Base-by-base conservation (phyloP, 2,113 vertebrate species). In the Xyrauchen texanus region DNA sequence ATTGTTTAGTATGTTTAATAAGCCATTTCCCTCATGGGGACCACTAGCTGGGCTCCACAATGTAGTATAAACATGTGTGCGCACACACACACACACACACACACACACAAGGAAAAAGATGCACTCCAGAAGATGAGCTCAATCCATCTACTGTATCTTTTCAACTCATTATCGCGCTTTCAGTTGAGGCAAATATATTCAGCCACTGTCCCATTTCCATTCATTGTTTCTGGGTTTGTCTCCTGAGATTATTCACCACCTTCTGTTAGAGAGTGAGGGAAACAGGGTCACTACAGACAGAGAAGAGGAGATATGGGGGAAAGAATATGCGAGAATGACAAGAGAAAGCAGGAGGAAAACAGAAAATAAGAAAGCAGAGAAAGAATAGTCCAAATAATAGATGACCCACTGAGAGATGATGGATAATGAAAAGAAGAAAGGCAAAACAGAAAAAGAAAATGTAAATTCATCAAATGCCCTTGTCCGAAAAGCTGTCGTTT, bases 131-230 rank as follows among this genome's bases (percentile, higher is more conserved):
- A 67, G 34, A n/a, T 75, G 78, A 86, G 80, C 81, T 74, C 68
- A 72, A 82, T 85, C 85, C 83, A 87, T 87, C 82, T 70, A 81
- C 77, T 34, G 63, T 77, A 67, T 71, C 68, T 51, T 63, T 66
- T 64, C 57, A 62, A 81, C 68, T 61, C 67, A 42, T 53, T 77
- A 16, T 79, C 44, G 11, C 51, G 58, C 82, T 63, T 67, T 77
- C 63, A 71, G 81, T 81, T 52, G 68, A 47, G n/a, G 79, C 81
- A 88, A 90, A 89, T 89, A 81, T 89, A 89, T 89, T 89, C 89
- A 86, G 86, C 16, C 75, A 81, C 83, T 91, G 91, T 86, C 90
- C 90, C 88, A 91, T 88, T 91, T 93, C 82, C 87, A 88, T 83
- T 81, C 64, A 82, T 85, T 85, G 81, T 87, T 88, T 87, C 82